A percentile compares a stretch with the other conserved stretches of the same genome.
Evolutionary conservation across 2,113 vertebrate species (phyloP).

Genomic region (Climacteris rufus): DNA sequence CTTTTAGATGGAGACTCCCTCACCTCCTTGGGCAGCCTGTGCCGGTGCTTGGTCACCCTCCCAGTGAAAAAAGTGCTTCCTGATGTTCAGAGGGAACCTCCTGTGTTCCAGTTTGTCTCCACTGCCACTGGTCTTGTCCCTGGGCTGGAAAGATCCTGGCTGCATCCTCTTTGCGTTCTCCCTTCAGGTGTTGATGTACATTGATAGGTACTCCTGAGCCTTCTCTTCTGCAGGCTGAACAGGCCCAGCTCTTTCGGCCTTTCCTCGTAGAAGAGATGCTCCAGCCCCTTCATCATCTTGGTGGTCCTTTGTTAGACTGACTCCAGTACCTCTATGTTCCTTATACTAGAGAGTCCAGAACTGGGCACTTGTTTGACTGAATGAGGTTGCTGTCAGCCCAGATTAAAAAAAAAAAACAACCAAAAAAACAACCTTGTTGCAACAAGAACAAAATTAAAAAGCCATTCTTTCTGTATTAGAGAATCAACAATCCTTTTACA

Average conservation of each 20-base stretch:
- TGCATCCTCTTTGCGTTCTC: accelerated
- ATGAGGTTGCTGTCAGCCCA: neutral
- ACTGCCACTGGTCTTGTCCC: neutral
- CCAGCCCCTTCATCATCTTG: neutral
- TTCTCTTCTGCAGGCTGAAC: neutral
- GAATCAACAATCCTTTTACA: neutral
- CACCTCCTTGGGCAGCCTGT: neutral
- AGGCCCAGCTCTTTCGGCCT: neutral
- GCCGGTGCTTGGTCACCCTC: neutral
- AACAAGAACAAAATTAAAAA: neutral
- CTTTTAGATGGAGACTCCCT: neutral
- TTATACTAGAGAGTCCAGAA: neutral
- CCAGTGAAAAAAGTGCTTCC: neutral
- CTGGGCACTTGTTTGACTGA: neutral
- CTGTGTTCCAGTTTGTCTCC: neutral
- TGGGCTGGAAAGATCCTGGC: neutral
- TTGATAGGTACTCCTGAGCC: neutral
- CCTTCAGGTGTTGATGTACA: neutral
- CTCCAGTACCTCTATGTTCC: neutral
- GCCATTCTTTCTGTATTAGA: neutral
- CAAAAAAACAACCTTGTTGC: neutral
- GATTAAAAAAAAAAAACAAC: neutral
- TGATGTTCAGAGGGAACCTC: neutral
- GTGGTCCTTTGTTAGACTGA: neutral
- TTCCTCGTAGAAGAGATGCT: neutral